Percentiles rank a stretch among this genome's conserved stretches.
phyloP scores from a whole-genome alignment of 2,113 vertebrate genomes.

The Lipotes vexillifer region DNA sequence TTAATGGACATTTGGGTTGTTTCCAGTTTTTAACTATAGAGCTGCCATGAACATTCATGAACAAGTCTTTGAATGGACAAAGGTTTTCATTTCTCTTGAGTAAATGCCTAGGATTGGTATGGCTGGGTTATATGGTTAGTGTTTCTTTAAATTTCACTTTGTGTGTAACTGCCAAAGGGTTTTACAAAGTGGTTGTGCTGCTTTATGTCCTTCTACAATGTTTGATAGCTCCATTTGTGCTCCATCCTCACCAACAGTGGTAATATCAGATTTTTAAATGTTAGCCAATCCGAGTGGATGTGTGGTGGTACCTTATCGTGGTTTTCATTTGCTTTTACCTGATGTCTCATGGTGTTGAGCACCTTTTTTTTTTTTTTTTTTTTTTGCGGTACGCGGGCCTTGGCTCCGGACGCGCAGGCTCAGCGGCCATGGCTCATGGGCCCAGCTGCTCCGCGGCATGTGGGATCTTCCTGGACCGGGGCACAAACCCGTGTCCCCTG shows the following conservation, averaged over 20 bases:
- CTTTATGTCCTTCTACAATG: background rate
- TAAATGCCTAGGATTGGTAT: background rate
- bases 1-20: background rate
- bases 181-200: background rate
- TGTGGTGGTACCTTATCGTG: background rate
- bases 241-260: background rate
- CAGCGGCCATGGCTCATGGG: too few species aligned
- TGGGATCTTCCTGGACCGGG: too few species aligned
- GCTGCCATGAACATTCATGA: background rate
- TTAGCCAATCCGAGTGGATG: background rate
- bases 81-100: conserved; percentile 12
- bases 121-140: background rate
- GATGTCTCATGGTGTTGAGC: background rate
- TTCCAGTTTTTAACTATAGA: background rate
- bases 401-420: too few species aligned
- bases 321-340: background rate
- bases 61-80: background rate
- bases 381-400: too few species aligned
- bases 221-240: background rate
- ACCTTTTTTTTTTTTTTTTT: background rate
- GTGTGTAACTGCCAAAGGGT: background rate
- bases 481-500: too few species aligned
- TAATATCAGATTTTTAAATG: background rate
- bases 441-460: too few species aligned
- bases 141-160: background rate